Evolutionary conservation across 2,797 vertebrate species (phyloP), one percentile per base, ranked within the genome.

Genomic region (Chrosomus eos): DNA sequence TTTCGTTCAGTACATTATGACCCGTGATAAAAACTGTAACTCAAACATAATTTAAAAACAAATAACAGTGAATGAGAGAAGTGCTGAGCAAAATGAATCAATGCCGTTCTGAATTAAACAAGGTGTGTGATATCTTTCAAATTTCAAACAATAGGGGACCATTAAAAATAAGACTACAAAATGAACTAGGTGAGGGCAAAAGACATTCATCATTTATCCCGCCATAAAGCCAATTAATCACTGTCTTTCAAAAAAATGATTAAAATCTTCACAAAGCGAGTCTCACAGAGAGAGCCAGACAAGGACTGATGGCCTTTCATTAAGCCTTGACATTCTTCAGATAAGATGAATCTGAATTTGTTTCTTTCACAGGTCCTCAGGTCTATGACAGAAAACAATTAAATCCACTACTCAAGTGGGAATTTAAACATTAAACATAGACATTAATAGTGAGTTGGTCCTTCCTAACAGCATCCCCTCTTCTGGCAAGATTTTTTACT

Each of bases 251-350:
- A 16, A 40, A 23, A 85, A 68, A n/a, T 28, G 66, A 84, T 38
- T 79, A 31, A 80, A 73, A 85, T 43, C 64, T 79, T 84, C 64
- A 72, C 21, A 19, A 85, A 53, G 28, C 16, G 0, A 43, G 28
- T 48, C 23, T 38, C 67, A 64, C 23, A 5, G 38, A 51, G 83
- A 80, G 76, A 64, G 43, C 40, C 18, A 64, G 76, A 85, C 76
- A 80, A 79, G n/a, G 83, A 73, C 68, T 5, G 68, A 85, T 73
- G 75, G 68, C 43, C 55, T 85, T 84, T 84, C 83, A 84, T 78
- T 84, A 84, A 79, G 55, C 51, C 75, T 62, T 62, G 82, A 71
- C 75, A 48, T 78, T 58, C 23, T 51, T 60, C 53, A 79, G 53
- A 84, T 72, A 72, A 79, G 53, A 60, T 36, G 66, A 60, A 72